A percentile compares a stretch with the other conserved stretches of the same genome.
These are phyloP conservation scores for Mya arenaria DNA, from an alignment of 1,140 invertebrate genomes.

Conservation along the genomic window DNA sequence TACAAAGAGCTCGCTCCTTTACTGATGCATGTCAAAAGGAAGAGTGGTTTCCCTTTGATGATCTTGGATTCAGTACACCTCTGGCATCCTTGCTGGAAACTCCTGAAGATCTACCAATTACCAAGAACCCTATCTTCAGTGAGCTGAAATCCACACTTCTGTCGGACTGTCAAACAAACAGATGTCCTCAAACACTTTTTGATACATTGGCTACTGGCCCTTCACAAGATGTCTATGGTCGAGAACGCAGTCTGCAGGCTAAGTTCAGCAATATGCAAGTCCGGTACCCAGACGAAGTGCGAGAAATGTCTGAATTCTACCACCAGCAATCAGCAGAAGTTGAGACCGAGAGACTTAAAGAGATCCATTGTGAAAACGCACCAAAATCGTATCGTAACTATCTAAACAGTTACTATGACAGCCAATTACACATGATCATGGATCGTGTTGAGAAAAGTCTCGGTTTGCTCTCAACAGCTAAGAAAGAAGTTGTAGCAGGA, in stretches of 20 bases:
- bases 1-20: conserved; percentile 28
- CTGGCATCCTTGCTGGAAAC: neutral
- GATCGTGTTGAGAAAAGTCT: conserved; percentile 58
- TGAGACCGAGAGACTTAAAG: conserved; percentile 36
- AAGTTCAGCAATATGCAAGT: conserved; percentile 24
- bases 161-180: conserved; percentile 20
- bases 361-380: conserved; percentile 37
- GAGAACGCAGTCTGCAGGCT: conserved; percentile 32
- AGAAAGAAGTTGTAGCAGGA: conserved; percentile 20
- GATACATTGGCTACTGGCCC: conserved; percentile 11
- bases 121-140: conserved; percentile 33
- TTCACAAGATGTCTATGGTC: conserved; percentile 43
- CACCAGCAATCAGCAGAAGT: conserved; percentile 46
- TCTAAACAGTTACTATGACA: conserved; percentile 48
- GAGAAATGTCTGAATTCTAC: conserved; percentile 27
- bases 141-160: conserved; percentile 41
- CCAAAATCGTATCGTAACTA: conserved; percentile 32
- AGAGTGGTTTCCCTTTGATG: neutral
- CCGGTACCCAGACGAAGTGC: conserved; percentile 34
- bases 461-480: conserved; percentile 20
- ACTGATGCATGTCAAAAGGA: conserved; percentile 24
- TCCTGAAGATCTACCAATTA: neutral
- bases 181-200: conserved; percentile 42
- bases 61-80: neutral
- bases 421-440: conserved; percentile 49